phyloP scores from a whole-genome alignment of 2,113 vertebrate species.

The Craseonycteris thonglongyai region DNA sequence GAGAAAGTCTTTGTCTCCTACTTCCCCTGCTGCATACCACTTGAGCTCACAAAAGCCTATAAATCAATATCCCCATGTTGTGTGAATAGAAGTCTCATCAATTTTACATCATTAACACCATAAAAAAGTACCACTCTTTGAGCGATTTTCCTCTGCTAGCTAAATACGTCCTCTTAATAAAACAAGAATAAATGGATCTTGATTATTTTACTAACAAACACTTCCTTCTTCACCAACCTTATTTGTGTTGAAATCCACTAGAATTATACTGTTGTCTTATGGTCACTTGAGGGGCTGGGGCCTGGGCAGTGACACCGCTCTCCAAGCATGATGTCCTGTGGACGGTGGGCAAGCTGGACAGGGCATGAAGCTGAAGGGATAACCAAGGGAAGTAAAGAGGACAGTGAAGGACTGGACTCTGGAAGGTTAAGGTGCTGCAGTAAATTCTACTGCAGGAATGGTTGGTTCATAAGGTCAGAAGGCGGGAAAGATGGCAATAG shows the following conservation, averaged over 20 bases:
- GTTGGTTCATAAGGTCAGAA: neutral
- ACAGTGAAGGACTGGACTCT: neutral
- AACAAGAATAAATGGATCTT: conserved; percentile 21
- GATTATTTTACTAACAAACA: conserved; percentile 9
- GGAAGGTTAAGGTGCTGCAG: neutral
- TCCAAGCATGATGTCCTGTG: neutral
- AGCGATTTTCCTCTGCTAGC: conserved; percentile 49
- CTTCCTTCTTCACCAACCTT: conserved; percentile 10
- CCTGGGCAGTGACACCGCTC: neutral
- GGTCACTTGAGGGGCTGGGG: neutral
- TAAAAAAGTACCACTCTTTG: conserved; percentile 50
- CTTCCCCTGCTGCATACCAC: neutral
- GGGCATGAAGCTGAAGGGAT: neutral
- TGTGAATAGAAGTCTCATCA: conserved; percentile 71
- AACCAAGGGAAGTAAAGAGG: neutral
- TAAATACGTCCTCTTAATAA: conserved; percentile 37
- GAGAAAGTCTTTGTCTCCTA: conserved; percentile 32
- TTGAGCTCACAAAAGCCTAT: conserved; percentile 60
- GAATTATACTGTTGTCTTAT: neutral
- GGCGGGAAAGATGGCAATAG: neutral
- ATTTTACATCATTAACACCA: conserved; percentile 68
- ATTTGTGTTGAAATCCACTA: neutral
- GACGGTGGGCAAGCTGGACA: neutral
- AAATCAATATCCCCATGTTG: conserved; percentile 74
- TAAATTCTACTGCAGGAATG: neutral